phyloP scores from a whole-genome alignment of 2,113 vertebrate genomes.

The Strix aluco region DNA sequence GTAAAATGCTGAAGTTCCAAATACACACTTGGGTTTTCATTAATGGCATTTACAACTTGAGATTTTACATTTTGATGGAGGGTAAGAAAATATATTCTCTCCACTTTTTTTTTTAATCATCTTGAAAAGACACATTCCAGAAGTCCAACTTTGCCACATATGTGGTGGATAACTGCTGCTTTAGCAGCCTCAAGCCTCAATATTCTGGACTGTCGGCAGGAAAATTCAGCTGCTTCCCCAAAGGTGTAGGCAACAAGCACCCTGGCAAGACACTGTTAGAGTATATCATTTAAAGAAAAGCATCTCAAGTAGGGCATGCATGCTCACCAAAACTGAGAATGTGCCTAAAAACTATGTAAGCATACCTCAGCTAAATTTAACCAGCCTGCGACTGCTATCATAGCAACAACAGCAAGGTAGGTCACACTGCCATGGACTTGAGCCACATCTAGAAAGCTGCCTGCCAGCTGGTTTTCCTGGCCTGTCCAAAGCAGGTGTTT shows the following conservation, averaged over 20 bases:
- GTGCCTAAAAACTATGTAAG: neutral
- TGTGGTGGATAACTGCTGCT: neutral
- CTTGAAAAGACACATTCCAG: neutral
- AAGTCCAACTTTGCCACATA: neutral
- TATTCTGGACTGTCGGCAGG: neutral
- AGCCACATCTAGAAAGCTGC: neutral
- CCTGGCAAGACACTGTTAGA: neutral
- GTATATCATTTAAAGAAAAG: neutral
- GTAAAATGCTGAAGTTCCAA: neutral
- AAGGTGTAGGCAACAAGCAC: neutral
- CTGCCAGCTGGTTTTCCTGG: neutral
- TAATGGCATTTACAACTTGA: neutral
- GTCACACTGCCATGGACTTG: neutral
- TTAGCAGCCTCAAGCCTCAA: neutral
- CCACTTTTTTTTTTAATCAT: neutral
- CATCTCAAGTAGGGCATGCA: neutral
- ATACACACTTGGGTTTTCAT: neutral
- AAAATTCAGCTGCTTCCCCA: neutral
- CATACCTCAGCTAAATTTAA: neutral
- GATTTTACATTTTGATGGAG: neutral
- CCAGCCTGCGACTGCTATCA: neutral
- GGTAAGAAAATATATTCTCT: neutral
- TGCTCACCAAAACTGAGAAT: rapidly evolving
- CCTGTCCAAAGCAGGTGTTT: neutral
- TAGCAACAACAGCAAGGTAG: neutral